Conservation (phyloP, 2,888 invertebrate species). For the Caenorhabditis uteleia region DNA sequence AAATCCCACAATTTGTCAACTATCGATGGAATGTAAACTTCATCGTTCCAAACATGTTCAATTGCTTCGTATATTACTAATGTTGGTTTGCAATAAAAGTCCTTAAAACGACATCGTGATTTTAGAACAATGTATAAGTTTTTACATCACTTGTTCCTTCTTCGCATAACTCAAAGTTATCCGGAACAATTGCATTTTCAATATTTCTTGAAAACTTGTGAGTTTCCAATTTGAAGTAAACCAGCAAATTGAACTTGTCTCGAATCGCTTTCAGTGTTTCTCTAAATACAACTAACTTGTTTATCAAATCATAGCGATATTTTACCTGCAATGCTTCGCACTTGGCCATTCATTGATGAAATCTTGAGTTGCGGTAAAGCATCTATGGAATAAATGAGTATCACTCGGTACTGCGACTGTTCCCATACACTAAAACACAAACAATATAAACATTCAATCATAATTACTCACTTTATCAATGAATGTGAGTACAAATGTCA, state of each 20-base stretch:
- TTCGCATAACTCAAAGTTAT: conserved; percentile 7
- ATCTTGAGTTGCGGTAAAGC: conserved; percentile 38
- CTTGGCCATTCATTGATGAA: conserved; percentile 53
- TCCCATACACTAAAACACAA: conserved; percentile 44
- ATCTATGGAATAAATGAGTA: conserved; percentile 56
- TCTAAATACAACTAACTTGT: background rate
- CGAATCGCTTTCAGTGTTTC: conserved; percentile 43
- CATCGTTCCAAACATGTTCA: conserved; percentile 77
- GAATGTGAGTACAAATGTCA: conserved; percentile 54
- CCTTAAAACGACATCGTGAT: conserved; percentile 1
- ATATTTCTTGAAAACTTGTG: conserved; percentile 35
- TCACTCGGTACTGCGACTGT: conserved; percentile 56
- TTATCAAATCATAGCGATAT: background rate
- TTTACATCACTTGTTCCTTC: conserved; percentile 1
- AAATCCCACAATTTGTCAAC: conserved; percentile 83
- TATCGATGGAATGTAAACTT: conserved; percentile 81
- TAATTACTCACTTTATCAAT: conserved; percentile 54
- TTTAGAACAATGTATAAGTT: background rate
- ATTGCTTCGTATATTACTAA: conserved; percentile 35
- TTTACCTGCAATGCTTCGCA: conserved; percentile 2
- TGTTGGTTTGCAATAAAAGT: conserved; percentile 11
- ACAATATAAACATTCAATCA: conserved; percentile 12
- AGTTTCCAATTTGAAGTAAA: conserved; percentile 61
- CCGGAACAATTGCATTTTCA: conserved; percentile 21
- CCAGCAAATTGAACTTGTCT: conserved; percentile 59